A percentile compares a stretch with the other conserved stretches of the same genome.
Evolutionary conservation across 1,140 invertebrate species (phyloP).

Genomic region (Batillaria attramentaria): DNA sequence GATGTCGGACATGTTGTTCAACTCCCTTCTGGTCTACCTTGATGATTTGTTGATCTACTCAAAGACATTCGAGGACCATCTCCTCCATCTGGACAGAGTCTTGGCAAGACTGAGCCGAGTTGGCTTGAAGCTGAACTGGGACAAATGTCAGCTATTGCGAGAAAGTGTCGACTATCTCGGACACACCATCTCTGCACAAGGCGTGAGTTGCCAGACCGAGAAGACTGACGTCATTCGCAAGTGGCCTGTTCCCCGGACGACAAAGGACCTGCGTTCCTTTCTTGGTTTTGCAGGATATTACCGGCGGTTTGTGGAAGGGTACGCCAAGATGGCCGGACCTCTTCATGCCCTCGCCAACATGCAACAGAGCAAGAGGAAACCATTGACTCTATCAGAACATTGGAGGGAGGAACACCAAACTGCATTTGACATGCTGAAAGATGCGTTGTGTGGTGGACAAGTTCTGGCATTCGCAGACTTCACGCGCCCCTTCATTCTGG

Average conservation of each 20-base stretch:
- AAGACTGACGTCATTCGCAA: neutral
- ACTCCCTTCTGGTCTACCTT: conserved; percentile 8
- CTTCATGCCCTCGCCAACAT: conserved; percentile 34
- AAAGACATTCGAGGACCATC: conserved; percentile 6
- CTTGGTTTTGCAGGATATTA: conserved; percentile 58
- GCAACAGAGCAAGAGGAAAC: conserved; percentile 6
- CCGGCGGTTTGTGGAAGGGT: conserved; percentile 53
- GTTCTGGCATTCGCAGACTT: conserved; percentile 31
- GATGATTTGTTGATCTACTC: conserved; percentile 24
- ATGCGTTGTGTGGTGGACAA: conserved; percentile 7
- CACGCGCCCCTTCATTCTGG: neutral
- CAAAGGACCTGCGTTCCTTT: conserved; percentile 56
- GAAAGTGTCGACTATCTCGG: neutral
- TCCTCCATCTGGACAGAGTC: conserved; percentile 44
- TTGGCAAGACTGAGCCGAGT: conserved; percentile 21
- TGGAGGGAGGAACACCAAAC: conserved; percentile 28
- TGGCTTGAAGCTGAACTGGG: neutral
- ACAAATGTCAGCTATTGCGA: conserved; percentile 10
- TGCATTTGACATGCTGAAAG: conserved; percentile 28
- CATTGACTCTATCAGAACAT: neutral
- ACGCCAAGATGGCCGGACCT: conserved; percentile 33
- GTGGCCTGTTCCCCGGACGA: conserved; percentile 22
- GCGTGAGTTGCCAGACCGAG: conserved; percentile 8
- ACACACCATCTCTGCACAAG: conserved; percentile 12
- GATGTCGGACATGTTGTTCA: conserved; percentile 2